Evolutionary conservation across 2,113 vertebrate genomes (phyloP), one percentile per base, ranked within the genome.

Genomic region (Peromyscus californicus): DNA sequence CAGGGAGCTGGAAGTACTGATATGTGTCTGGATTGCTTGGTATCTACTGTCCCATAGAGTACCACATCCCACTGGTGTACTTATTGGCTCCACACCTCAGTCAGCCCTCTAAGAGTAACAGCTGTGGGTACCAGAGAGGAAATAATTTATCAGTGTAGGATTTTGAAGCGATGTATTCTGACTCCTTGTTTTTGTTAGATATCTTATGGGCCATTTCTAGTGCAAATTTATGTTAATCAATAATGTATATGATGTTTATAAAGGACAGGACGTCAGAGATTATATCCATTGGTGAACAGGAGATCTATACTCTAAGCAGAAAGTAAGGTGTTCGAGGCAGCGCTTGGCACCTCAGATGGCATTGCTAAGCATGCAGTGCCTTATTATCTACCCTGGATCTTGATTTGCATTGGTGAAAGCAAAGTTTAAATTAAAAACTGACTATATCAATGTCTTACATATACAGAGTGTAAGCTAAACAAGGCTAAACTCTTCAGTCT

Each of bases 1-100:
- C 11, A 19, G 6, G 61, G 72, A 45, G 21, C 39, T 87, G 26
- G 61, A 94, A 90, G 59, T 83, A 67, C 33, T 7, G 11, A 54
- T 76, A 57, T 57, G 7, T 0, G 36, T 67, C 4, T 0, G 1
- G 0, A 13, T 7, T 61, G 4, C 1, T 69, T 72, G 12, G 2
- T 48, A 74, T 8, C 10, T 74, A 11, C 2, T 26, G 0, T 12
- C 4, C 33, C 6, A 26, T 31, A 74, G 15, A 45, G 16, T 29
- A 3, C 1, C 1, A 24, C 26, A 16, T 6, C 4, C 16, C 36
- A 16, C 16, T 74, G 4, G 10, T n/a, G 10, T 13, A 29, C 15
- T 61, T 84, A 13, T 29, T 3, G 36, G 16, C 48, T 69, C 48
- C 4, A 39, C 54, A 75, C 33, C 1, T 24, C 45, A 36, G 3